phyloP scores from a whole-genome alignment of 2,113 vertebrate genomes.

The Myrmecophaga tridactyla region DNA sequence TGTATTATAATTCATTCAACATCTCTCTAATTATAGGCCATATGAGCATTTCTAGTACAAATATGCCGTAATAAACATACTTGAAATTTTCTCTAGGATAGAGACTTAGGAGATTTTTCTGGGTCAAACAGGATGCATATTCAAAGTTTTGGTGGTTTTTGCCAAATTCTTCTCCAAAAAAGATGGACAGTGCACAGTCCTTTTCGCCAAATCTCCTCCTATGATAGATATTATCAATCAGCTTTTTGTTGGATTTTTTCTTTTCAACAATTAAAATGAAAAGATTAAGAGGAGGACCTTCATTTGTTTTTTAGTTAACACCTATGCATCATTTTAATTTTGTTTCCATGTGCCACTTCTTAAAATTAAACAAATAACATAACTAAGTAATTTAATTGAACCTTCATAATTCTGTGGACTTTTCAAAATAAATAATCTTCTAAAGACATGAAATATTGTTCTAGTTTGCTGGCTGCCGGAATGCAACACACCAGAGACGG shows the following conservation, averaged over 20 bases:
- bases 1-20: neutral
- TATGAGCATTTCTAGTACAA: neutral
- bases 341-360: neutral
- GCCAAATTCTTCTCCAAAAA: neutral
- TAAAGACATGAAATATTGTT: neutral
- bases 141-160: neutral
- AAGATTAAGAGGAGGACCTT: neutral
- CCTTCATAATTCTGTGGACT: neutral
- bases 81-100: neutral
- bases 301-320: neutral
- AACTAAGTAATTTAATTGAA: neutral
- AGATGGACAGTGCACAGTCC: neutral
- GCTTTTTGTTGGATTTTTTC: neutral
- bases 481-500: too few relatives aligned
- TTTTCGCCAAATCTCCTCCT: neutral
- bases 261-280: neutral
- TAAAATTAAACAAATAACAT: neutral
- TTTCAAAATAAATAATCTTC: conserved; percentile 6
- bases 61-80: neutral
- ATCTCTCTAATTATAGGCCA: neutral
- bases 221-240: neutral
- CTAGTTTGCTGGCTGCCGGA: too few relatives aligned
- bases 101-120: neutral
- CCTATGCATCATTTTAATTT: neutral
- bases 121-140: neutral